Base-by-base conservation (phyloP, 2,797 vertebrate species). In the Anomalospiza imberbis region DNA sequence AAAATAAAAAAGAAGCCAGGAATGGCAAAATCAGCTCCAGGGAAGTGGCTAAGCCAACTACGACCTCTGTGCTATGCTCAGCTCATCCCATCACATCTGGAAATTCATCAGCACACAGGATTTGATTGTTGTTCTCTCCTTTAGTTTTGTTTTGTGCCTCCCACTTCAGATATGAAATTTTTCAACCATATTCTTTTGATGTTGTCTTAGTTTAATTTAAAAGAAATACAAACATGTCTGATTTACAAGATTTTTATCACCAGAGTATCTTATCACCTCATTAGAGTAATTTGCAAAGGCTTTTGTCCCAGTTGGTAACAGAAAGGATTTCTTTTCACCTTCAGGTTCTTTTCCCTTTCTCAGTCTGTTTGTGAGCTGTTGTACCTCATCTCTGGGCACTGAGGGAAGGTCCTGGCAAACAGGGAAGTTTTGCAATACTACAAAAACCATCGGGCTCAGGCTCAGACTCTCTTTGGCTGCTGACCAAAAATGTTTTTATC, bases 401-500 rank as follows among this genome's bases (percentile, higher is more conserved):
- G 42, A 26, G 58, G 57, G 68, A 75, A 83, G 54, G 68, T 36
- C 62, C 42, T 75, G 72, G 75, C 78, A 91, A 87, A 55, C 34
- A 61, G 34, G 28, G 60, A 91, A 54, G 38, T 86, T 92, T 13
- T 82, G 77, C 83, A 85, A 34, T 31, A 28, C 65, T 71, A 36
- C 18, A 50, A 76, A 94, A 96, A 76, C 36, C 87, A 58, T 24
- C 14, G 5, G 51, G 72, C 72, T 93, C 44, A 36, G 28, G 18
- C 63, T 61, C 48, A 44, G n/a, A 8, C 66, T 51, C 38, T 34
- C 24, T 47, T 28, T 96, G 94, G 94, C 92, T 50, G 38, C 66
- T 86, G 70, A 70, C 85, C 66, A 92, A 70, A 84, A 88, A 15
- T 10, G 28, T 32, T 90, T 85, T 97, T 95, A 96, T 72, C 85